Conservation (phyloP, 2,113 vertebrate genomes). For the Xiphorhynchus elegans region DNA sequence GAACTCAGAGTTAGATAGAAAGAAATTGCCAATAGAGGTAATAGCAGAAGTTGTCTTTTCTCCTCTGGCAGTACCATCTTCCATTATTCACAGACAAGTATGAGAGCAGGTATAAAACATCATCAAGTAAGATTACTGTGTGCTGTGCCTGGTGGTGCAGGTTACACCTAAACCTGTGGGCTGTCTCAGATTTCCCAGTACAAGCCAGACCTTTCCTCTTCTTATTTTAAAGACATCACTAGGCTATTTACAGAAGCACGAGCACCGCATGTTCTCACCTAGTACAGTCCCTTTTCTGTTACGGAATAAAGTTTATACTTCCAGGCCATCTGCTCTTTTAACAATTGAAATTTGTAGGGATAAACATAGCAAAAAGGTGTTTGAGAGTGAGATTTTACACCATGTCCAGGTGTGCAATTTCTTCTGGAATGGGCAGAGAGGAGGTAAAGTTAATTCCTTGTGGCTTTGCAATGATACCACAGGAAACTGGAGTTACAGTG, state of each 20-base stretch:
- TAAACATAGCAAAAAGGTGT: background rate
- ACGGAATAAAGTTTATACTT: background rate
- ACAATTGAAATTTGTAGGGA: background rate
- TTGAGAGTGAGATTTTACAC: background rate
- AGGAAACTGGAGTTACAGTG: background rate
- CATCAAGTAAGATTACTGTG: background rate
- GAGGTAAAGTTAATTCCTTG: background rate
- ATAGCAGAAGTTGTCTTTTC: background rate
- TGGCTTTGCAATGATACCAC: background rate
- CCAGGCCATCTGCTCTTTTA: background rate
- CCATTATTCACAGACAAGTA: background rate
- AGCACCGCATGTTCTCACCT: background rate
- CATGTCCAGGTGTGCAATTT: background rate
- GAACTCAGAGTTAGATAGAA: background rate
- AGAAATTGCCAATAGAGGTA: background rate
- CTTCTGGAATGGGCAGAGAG: background rate
- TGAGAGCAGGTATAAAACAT: background rate
- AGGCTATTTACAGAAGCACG: background rate
- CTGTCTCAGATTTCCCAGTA: background rate
- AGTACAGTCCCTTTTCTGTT: background rate
- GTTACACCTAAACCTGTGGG: background rate
- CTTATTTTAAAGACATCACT: background rate
- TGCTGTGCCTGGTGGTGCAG: rapidly evolving
- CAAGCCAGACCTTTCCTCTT: background rate
- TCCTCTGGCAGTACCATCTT: background rate